Percentiles rank a stretch among this genome's conserved stretches.
Evolutionary conservation across 2,888 invertebrate species (phyloP).

Genomic region (Volucella inflata): DNA sequence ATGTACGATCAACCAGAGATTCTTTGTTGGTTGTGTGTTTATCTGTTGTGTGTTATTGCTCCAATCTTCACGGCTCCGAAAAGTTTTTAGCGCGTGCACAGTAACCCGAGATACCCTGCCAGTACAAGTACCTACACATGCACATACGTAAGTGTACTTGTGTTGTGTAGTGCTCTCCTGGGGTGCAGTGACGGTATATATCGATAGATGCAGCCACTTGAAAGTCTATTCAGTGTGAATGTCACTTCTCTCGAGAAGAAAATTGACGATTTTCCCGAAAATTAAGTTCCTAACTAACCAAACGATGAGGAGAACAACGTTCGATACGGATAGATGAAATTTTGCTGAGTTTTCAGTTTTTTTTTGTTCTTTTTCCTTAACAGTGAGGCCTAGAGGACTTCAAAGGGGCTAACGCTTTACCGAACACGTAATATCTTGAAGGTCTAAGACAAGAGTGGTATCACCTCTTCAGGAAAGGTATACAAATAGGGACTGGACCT

Average conservation of each 20-base stretch:
- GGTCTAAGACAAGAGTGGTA: no score
- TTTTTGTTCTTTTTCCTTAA: no score
- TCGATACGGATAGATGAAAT: slow-evolving; percentile 20
- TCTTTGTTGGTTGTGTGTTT: slow-evolving; percentile 37
- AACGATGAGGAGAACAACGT: slow-evolving; percentile 15
- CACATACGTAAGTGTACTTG: not conserved
- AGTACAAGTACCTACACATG: not conserved
- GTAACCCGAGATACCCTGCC: not conserved
- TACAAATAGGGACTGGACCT: no score
- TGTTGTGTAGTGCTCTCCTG: slow-evolving; percentile 32
- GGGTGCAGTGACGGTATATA: slow-evolving; percentile 38
- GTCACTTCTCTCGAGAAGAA: slow-evolving; percentile 29
- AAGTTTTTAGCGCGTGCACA: slow-evolving; percentile 53
- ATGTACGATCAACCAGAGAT: slow-evolving; percentile 43
- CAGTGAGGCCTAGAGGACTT: slow-evolving; percentile 25
- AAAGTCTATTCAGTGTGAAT: slow-evolving; percentile 19
- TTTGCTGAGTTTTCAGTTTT: slow-evolving; percentile 8
- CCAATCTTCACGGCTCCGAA: slow-evolving; percentile 71
- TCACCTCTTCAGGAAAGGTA: no score
- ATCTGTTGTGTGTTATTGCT: slow-evolving; percentile 52
- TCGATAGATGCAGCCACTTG: slow-evolving; percentile 28
- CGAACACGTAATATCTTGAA: no score
- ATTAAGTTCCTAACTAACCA: slow-evolving; percentile 13
- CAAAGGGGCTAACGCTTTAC: not conserved
- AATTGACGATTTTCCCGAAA: slow-evolving; percentile 39